phyloP scores from a whole-genome alignment of 2,113 vertebrate genomes.

The Ammodytes dubius region DNA sequence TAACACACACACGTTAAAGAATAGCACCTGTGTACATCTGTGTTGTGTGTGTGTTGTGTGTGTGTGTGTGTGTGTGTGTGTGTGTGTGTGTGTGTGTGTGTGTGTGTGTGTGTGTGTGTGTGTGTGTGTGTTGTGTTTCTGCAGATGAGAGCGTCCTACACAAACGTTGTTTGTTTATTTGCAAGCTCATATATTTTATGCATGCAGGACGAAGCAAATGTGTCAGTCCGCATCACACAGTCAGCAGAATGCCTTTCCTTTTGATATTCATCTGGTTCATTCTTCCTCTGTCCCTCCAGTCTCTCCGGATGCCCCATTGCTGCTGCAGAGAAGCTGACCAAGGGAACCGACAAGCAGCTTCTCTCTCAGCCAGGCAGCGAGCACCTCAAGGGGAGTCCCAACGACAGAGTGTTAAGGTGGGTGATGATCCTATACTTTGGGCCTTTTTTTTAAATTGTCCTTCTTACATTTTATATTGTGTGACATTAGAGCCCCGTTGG shows the following conservation, averaged over 20 bases:
- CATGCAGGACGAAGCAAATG: slow-evolving; percentile 36
- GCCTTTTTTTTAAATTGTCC: background rate
- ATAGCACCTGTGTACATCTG: background rate
- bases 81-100: background rate
- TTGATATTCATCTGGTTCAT: slow-evolving; percentile 30
- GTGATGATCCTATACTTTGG: background rate
- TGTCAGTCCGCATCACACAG: slow-evolving; percentile 53
- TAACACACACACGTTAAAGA: background rate
- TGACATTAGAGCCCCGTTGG: background rate
- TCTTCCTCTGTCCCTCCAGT: slow-evolving; percentile 76
- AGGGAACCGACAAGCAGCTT: slow-evolving; percentile 94
- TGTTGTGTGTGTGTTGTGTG: background rate
- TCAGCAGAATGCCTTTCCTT: slow-evolving; percentile 47
- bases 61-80: slow-evolving; percentile 4
- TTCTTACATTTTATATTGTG: background rate
- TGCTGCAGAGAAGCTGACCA: slow-evolving; percentile 97
- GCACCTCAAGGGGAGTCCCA: slow-evolving; percentile 91
- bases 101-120: background rate
- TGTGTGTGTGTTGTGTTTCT: background rate
- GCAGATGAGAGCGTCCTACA: background rate
- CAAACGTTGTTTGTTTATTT: slow-evolving; percentile 19
- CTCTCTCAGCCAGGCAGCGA: slow-evolving; percentile 87
- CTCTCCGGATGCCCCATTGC: slow-evolving; percentile 98
- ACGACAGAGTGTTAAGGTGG: slow-evolving; percentile 95
- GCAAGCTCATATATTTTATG: slow-evolving; percentile 44